Base-by-base conservation (phyloP, 2,888 invertebrate species). In the Colletes collaris region DNA sequence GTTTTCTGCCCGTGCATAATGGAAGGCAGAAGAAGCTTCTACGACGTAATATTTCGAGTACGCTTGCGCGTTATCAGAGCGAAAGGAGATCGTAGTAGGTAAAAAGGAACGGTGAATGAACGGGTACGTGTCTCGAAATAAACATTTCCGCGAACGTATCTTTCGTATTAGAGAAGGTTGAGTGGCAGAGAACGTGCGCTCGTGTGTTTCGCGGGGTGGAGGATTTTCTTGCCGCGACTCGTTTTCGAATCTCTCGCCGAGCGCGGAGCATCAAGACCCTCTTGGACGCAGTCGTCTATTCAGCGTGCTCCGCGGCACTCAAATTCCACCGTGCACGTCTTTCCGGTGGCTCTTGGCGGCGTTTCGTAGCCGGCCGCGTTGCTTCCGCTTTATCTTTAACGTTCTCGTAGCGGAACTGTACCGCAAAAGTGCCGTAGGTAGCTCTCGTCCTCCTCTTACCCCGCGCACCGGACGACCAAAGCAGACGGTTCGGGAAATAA, bases 371-470 rank as follows among this genome's bases (percentile, higher is more conserved):
- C 27, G 35, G 19, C 13, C 8, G 44, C 60, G 44, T 46, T 55
- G 58, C 27, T 75, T 72, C 50, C 60, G 59, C 71, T 69, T 70
- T 83, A 81, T 83, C 78, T 80, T 64, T 52, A 58, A 74, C 68
- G 70, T 37, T 67, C 76, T 65, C 70, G 69, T 73, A 40, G 64
- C 46, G 27, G 35, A 71, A 72, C 13, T 50, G 64, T 55, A 70
- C 53, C 78, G 56, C 69, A 62, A 69, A 62, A 46, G 49, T 49
- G 55, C 60, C 27, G 8, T 16, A 8, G 10, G 11, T 37, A 49
- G 6, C 60, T 19, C 5, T 13, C 44, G 8, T 16, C 40, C 35
- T 37, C 35, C 53, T 11, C 4, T 52, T 56, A n/a, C 16, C 11
- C n/a, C 52, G 37, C 16, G 52, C 10, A 16, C 13, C 2, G 35